Evolutionary conservation across 2,888 invertebrate genomes (phyloP).

Genomic region (Mamestra brassicae): DNA sequence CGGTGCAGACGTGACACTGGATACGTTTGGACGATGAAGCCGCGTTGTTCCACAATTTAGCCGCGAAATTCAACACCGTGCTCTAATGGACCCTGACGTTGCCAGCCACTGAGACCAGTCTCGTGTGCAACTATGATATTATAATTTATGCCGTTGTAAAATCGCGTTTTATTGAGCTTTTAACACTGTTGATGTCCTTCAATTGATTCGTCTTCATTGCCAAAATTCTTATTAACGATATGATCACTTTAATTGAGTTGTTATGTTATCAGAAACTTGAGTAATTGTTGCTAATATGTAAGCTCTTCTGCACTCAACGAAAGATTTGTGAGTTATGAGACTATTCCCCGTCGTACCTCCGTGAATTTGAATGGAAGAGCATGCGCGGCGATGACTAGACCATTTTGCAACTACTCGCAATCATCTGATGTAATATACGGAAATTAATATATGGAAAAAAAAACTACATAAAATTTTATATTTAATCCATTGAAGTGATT

Average conservation of each 20-base stretch:
- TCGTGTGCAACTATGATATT: slow-evolving; percentile 61
- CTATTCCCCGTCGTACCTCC: slow-evolving; percentile 12
- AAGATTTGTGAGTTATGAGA: slow-evolving; percentile 36
- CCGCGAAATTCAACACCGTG: slow-evolving; percentile 80
- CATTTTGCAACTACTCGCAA: slow-evolving; percentile 61
- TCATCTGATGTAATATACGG: slow-evolving; percentile 63
- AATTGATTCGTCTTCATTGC: slow-evolving; percentile 28
- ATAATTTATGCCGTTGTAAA: slow-evolving; percentile 54
- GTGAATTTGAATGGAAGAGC: slow-evolving; percentile 61
- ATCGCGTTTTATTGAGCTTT: slow-evolving; percentile 14
- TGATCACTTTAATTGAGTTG: slow-evolving; percentile 14
- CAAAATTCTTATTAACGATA: slow-evolving; percentile 9
- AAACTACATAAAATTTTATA: background rate
- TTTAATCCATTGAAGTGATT: background rate
- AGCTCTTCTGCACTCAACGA: slow-evolving; percentile 26
- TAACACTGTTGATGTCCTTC: slow-evolving; percentile 26
- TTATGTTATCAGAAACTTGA: slow-evolving; percentile 9
- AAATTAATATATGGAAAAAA: slow-evolving; percentile 27
- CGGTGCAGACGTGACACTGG: slow-evolving; percentile 72
- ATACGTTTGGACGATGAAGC: slow-evolving; percentile 78
- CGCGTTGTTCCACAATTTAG: slow-evolving; percentile 87
- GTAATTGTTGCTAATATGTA: background rate
- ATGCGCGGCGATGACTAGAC: slow-evolving; percentile 69
- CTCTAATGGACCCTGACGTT: slow-evolving; percentile 82
- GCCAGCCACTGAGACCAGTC: slow-evolving; percentile 61